Conservation (phyloP, 1,140 invertebrate species). For the Episyrphus balteatus region DNA sequence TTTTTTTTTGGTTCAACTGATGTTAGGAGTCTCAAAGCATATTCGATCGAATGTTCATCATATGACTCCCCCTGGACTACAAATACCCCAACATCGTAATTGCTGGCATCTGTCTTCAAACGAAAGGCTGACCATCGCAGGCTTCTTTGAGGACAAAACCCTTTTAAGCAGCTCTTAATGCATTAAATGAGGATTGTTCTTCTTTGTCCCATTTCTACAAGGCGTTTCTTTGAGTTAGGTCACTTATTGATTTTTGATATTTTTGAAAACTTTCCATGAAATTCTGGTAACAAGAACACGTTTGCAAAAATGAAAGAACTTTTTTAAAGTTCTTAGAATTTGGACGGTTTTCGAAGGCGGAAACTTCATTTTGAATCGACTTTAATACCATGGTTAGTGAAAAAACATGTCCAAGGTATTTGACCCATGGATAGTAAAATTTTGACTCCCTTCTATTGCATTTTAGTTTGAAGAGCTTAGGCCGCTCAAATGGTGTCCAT, state of each 20-base stretch:
- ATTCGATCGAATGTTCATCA: slow-evolving; percentile 3
- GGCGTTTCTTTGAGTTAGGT: slow-evolving; percentile 4
- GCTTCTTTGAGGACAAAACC: too few species aligned
- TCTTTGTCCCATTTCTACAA: too few species aligned
- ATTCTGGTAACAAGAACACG: slow-evolving; percentile 4
- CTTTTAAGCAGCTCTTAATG: too few species aligned
- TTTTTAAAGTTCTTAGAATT: slow-evolving; percentile 9
- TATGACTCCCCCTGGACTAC: slow-evolving; percentile 3
- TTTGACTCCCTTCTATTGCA: too few species aligned
- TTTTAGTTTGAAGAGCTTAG: too few species aligned
- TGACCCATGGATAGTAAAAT: too few species aligned
- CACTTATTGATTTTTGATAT: neutral
- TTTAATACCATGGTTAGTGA: slow-evolving; percentile 11
- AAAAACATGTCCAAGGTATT: too few species aligned
- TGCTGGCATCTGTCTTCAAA: slow-evolving; percentile 5
- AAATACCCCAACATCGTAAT: neutral
- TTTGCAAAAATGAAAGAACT: too few species aligned
- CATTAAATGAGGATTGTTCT: too few species aligned
- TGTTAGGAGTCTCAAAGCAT: slow-evolving; percentile 15
- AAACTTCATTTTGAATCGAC: slow-evolving; percentile 8
- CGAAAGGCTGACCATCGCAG: too few species aligned
- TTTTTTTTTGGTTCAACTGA: slow-evolving; percentile 31
- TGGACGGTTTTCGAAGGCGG: slow-evolving; percentile 2
- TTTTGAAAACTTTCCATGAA: neutral
- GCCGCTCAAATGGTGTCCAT: too few species aligned